phyloP scores from a whole-genome alignment of 2,888 invertebrate species.

The Tethea ocularis region DNA sequence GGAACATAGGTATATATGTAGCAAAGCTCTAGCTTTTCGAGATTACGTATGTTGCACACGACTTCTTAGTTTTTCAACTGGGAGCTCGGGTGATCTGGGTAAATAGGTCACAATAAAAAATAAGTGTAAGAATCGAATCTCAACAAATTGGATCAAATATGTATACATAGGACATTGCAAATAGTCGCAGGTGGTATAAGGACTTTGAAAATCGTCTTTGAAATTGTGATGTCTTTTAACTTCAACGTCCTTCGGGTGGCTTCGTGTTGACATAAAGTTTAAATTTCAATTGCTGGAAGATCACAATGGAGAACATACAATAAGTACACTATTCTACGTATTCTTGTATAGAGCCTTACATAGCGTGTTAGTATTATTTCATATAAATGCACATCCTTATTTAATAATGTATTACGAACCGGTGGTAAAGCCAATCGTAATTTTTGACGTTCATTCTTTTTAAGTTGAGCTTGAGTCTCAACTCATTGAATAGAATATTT shows the following conservation, averaged over 20 bases:
- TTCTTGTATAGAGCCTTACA: too few relatives aligned
- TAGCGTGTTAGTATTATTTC: too few relatives aligned
- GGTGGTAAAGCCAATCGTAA: too few relatives aligned
- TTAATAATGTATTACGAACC: too few relatives aligned
- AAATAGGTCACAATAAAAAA: conserved; percentile 35
- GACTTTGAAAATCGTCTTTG: conserved; percentile 37
- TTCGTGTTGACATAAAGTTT: conserved; percentile 11
- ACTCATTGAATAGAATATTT: too few relatives aligned
- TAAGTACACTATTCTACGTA: too few relatives aligned
- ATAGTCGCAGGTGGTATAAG: conserved; percentile 47
- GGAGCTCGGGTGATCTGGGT: conserved; percentile 21
- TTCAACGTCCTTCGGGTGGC: conserved; percentile 21
- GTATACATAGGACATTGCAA: conserved; percentile 36
- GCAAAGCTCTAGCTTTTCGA: conserved; percentile 15
- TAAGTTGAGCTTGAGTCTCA: too few relatives aligned
- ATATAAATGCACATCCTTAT: not conserved
- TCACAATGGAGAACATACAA: not conserved
- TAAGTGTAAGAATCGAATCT: conserved; percentile 33
- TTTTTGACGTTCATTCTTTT: too few relatives aligned
- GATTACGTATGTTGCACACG: conserved; percentile 24
- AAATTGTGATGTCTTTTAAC: conserved; percentile 30
- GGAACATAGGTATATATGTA: not conserved
- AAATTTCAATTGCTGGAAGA: conserved; percentile 21
- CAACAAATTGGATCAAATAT: conserved; percentile 48
- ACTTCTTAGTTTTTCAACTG: conserved; percentile 26